Evolutionary conservation across 2,888 invertebrate genomes (phyloP), one percentile per base, ranked within the genome.

Genomic region (Diplolepis rosae): DNA sequence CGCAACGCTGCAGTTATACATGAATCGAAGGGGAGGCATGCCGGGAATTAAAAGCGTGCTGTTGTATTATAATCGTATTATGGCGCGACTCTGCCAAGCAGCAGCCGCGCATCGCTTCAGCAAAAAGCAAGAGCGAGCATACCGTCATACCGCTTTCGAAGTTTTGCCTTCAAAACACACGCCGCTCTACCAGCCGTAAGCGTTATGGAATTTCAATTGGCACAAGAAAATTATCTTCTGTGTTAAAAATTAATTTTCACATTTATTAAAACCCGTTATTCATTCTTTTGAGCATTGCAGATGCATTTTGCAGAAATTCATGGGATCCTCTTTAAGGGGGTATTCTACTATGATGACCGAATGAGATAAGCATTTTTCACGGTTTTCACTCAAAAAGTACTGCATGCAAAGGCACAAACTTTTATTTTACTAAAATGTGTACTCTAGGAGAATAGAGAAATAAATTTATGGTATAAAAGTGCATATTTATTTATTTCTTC

Each of bases 31-130:
- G 48, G 61, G 61, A 61, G 75, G 81, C 85, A 85, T 82, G 84
- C 79, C 76, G 82, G 78, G 86, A 86, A 85, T 85, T 84, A 84
- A 86, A 85, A 85, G 84, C 79, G 83, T 84, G 82, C 82, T 82
- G 82, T 80, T 81, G 82, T 82, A 85, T 86, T 85, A 85, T 84
- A 86, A 86, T 85, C 79, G 83, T 82, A 81, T 85, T 86, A 85
- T 86, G 85, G 86, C 82, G 78, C 61, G 71, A 66, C 61, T 61
- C 39, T 61, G 39, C 35, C 35, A 18, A 56, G 56, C 13, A 35
- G 35, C 35, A 35, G 56, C 27, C 42, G 72, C 48, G 65, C 68
- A 65, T 51, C 51, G 51, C 18, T 28, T 15, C 27, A 22, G 32
- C 61, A 71, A 72, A 70, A 61, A 39, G 35, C 24, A 61, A 39